phyloP scores from a whole-genome alignment of 2,113 vertebrate genomes.

The Heptranchias perlo region DNA sequence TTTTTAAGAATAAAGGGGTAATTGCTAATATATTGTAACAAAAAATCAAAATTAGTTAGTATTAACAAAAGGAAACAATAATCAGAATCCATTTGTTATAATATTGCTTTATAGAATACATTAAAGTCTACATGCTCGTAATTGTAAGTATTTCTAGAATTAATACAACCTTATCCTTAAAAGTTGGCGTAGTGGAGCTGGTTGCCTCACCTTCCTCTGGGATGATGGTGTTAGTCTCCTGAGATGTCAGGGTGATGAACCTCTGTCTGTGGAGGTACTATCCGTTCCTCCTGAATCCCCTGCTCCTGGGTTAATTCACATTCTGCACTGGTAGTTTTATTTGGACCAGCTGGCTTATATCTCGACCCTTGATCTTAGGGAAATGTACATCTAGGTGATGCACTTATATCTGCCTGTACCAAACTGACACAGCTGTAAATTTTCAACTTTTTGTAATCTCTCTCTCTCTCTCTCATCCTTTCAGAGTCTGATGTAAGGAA shows the following conservation, averaged over 20 bases:
- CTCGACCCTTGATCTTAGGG: neutral
- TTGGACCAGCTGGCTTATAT: neutral
- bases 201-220: neutral
- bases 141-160: neutral
- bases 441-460: neutral
- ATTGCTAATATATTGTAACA: neutral
- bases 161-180: neutral
- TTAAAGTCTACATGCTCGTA: neutral
- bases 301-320: neutral
- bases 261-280: neutral
- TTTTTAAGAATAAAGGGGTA: neutral
- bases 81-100: neutral
- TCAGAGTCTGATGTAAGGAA: neutral
- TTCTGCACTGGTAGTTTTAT: neutral
- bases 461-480: neutral
- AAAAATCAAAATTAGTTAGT: neutral
- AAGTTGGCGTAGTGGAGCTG: neutral
- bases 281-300: neutral
- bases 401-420: no score
- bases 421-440: neutral
- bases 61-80: neutral
- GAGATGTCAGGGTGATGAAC: neutral
- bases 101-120: neutral
- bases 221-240: neutral
- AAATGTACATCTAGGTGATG: neutral